Evolutionary conservation across 2,797 vertebrate genomes (phyloP).

Genomic region (Betta splendens): DNA sequence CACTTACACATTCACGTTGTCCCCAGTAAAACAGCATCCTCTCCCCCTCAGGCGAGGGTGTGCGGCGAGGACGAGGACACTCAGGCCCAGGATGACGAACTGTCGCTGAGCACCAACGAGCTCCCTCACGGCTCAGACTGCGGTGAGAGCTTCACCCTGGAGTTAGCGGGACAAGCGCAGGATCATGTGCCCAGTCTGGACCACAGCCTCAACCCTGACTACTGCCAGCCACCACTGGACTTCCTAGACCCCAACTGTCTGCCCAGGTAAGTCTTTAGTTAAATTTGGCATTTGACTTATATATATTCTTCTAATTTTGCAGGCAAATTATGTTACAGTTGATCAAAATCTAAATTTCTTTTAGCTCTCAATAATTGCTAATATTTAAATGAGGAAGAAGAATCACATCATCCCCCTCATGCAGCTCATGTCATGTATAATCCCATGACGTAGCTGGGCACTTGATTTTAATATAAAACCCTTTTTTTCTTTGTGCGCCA

Average conservation of each 20-base stretch:
- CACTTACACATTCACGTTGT: neutral
- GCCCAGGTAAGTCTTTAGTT: constrained; percentile 75
- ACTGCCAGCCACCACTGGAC: constrained; percentile 76
- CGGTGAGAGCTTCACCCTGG: constrained; percentile 91
- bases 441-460: constrained; percentile 3
- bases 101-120: constrained; percentile 89
- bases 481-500: constrained; percentile 27
- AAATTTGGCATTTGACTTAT: too few relatives aligned
- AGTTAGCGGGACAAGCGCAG: constrained; percentile 85
- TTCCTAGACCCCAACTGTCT: constrained; percentile 79
- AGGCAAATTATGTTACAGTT: too few relatives aligned
- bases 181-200: constrained; percentile 79
- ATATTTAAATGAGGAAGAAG: neutral
- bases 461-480: constrained; percentile 15
- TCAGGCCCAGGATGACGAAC: constrained; percentile 89
- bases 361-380: too few relatives aligned
- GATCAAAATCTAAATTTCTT: too few relatives aligned
- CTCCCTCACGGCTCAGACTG: constrained; percentile 91
- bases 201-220: constrained; percentile 57
- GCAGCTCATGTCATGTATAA: neutral
- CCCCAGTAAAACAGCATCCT: neutral
- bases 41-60: constrained; percentile 73
- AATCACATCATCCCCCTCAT: too few relatives aligned
- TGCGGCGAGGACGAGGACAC: constrained; percentile 88
- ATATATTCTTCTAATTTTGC: too few relatives aligned